Base-by-base conservation (phyloP, 2,888 invertebrate species). In the Blera fallax region DNA sequence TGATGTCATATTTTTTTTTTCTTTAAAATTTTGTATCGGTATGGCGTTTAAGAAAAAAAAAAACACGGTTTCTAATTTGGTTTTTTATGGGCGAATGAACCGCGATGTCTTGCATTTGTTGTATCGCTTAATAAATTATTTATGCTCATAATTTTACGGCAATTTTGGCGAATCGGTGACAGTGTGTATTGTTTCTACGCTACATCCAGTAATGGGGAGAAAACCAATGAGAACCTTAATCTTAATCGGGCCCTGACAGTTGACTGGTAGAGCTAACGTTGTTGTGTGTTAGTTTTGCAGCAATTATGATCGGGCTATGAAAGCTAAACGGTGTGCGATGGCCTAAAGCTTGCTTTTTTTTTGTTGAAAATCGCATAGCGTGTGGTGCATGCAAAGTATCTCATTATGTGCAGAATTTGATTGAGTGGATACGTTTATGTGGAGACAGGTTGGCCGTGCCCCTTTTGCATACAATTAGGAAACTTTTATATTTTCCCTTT, bases 201-300 rank as follows among this genome's bases (percentile, higher is more conserved):
- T 62, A 84, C 50, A 56, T 64, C 79, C 84, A 64, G 40, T 79
- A 69, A 84, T 84, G 84, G 84, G 16, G 79, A 80, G 79, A 84
- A 79, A 84, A 69, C 74, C 52, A 43, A 54, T 60, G 50, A 21
- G 69, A 67, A 79, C 84, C 79, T 84, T 74, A 74, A 79, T 84
- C 69, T 79, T 64, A 64, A 84, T 69, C 80, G 69, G 84, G 67
- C 80, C 80, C 72, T 84, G 84, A 79, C 84, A 79, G 40, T 18
- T 29, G 69, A 43, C 76, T 76, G 60, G 45, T 14, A 50, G 64
- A 34, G 34, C 7, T 40, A 40, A 67, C 29, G 21, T 6, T 27
- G 14, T 73, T 32, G 37, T 18, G 69, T 65, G 73, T 67, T 60
- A 62, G 43, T 79, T 73, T 50, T 50, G 34, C 52, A 37, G 50